A percentile compares a stretch with the other conserved stretches of the same genome.
phyloP scores from a whole-genome alignment of 2,797 vertebrate genomes.

The Bothrops alternatus region DNA sequence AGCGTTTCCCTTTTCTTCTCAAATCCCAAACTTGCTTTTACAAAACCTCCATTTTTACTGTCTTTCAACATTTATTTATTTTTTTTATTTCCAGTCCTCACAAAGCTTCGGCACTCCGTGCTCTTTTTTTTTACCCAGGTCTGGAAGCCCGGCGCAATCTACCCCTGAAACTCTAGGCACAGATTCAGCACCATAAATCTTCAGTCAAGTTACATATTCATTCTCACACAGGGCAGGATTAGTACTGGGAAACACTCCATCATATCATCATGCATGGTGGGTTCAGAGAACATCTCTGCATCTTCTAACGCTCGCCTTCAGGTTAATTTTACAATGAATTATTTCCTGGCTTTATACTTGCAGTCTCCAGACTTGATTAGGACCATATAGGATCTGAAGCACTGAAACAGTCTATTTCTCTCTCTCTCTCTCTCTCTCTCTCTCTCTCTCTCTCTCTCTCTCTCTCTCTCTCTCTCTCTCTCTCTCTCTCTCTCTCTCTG shows the following conservation, averaged over 20 bases:
- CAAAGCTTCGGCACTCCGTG: neutral
- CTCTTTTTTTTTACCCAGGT: neutral
- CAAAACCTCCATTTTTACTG: neutral
- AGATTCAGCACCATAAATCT: neutral
- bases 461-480: too few species aligned
- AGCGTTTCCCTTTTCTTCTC: neutral
- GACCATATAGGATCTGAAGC: neutral
- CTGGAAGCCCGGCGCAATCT: neutral
- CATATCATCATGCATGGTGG: too few species aligned
- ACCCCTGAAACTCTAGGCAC: neutral
- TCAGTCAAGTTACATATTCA: neutral
- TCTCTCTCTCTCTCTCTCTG: neutral
- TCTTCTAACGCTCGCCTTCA: neutral
- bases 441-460: fast-evolving
- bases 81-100: neutral
- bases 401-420: neutral
- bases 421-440: neutral
- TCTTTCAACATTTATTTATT: neutral
- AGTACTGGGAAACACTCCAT: too few species aligned
- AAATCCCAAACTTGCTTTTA: neutral
- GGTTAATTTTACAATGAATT: neutral
- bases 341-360: neutral
- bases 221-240: neutral
- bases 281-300: neutral
- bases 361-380: neutral